phyloP scores from a whole-genome alignment of 2,888 invertebrate species.

The Lasioglossum villosulum region DNA sequence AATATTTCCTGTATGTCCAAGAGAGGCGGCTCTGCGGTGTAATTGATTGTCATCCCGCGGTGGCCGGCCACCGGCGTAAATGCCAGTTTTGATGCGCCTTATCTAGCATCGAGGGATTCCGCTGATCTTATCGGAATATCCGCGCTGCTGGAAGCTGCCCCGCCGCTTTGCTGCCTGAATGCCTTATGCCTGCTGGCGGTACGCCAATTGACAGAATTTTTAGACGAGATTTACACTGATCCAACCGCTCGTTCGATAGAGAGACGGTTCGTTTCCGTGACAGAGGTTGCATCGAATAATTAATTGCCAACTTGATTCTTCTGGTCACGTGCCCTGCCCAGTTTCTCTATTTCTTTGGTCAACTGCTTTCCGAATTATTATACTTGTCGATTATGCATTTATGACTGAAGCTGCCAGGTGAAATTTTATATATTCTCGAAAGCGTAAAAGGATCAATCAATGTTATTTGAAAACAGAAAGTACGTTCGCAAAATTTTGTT shows the following conservation, averaged over 20 bases:
- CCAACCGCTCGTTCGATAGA: background rate
- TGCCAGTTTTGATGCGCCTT: constrained; percentile 16
- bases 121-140: constrained; percentile 46
- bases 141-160: constrained; percentile 3
- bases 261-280: background rate
- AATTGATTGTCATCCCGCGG: constrained; percentile 39
- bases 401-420: background rate
- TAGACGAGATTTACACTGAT: background rate
- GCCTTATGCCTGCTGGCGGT: constrained; percentile 22
- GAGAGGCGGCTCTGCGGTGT: constrained; percentile 8
- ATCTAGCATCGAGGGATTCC: constrained; percentile 13
- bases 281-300: background rate
- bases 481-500: background rate
- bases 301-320: background rate
- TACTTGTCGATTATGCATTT: background rate
- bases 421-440: background rate
- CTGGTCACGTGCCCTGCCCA: background rate
- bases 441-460: background rate
- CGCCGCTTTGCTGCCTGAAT: background rate
- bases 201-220: constrained; percentile 34
- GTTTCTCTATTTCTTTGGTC: background rate
- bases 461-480: background rate
- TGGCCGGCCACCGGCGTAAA: constrained; percentile 17
- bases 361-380: background rate
- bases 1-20: constrained; percentile 24